Percentiles rank a stretch among this genome's conserved stretches.
Conservation (phyloP, 2,888 invertebrate genomes). For the Geotrupes spiniger region DNA sequence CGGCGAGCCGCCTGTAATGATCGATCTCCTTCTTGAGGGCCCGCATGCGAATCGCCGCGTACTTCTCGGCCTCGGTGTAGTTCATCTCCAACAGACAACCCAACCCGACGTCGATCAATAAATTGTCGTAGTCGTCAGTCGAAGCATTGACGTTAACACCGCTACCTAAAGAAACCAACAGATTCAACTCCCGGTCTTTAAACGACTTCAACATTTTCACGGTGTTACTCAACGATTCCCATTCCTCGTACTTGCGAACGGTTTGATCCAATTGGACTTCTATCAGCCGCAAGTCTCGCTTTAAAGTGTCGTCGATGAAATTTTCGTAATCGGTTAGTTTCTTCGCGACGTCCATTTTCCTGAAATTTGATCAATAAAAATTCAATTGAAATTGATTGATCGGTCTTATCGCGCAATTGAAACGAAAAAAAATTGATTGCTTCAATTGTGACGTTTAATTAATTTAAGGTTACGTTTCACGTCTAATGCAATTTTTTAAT, state of each 20-base stretch:
- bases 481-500: no score
- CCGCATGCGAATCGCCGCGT: constrained; percentile 43
- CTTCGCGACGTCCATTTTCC: constrained; percentile 21
- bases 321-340: constrained; percentile 43
- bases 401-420: neutral
- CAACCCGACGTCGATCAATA: constrained; percentile 44
- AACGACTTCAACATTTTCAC: constrained; percentile 36
- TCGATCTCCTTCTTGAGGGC: constrained; percentile 43
- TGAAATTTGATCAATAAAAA: neutral
- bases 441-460: no score
- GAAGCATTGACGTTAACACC: constrained; percentile 38
- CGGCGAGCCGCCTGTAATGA: constrained; percentile 44
- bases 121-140: constrained; percentile 38
- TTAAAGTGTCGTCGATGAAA: constrained; percentile 45
- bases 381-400: neutral
- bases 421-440: neutral
- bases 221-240: constrained; percentile 44
- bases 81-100: constrained; percentile 46
- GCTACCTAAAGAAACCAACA: constrained; percentile 35
- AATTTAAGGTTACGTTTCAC: no score
- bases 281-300: constrained; percentile 43
- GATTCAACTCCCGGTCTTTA: constrained; percentile 37
- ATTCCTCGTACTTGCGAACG: constrained; percentile 38
- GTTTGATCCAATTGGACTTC: constrained; percentile 36
- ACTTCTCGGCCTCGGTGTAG: constrained; percentile 45